Evolutionary conservation across 2,113 vertebrate species (phyloP).

Genomic region (Phocoena sinus): DNA sequence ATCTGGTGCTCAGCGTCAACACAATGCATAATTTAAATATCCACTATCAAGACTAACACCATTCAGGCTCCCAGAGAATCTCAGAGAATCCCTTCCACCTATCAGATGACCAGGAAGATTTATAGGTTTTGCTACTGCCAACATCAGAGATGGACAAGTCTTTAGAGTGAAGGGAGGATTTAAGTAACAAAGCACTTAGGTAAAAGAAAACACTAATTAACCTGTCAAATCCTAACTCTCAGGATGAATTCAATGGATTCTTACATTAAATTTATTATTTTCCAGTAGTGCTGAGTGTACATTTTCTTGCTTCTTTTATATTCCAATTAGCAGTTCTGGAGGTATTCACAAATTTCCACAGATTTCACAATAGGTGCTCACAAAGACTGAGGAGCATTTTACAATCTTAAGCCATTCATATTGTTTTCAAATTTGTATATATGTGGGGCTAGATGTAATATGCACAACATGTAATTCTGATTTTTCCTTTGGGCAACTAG

Average conservation of each 20-base stretch:
- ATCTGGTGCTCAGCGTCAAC: neutral
- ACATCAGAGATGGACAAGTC: neutral
- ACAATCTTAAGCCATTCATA: neutral
- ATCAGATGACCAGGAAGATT: neutral
- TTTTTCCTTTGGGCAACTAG: neutral
- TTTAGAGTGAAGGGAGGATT: neutral
- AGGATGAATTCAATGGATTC: neutral
- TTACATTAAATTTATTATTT: neutral
- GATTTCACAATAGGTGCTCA: neutral
- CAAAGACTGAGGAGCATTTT: neutral
- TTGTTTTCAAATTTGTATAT: neutral
- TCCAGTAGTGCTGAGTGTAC: neutral
- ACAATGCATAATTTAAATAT: neutral
- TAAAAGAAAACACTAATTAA: neutral
- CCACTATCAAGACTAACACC: neutral
- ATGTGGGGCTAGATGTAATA: neutral
- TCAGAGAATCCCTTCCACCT: neutral
- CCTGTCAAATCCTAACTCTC: neutral
- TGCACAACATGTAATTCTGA: neutral
- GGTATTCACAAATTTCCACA: neutral
- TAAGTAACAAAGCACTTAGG: neutral
- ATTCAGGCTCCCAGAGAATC: neutral
- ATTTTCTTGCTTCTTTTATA: neutral
- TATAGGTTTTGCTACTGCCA: neutral
- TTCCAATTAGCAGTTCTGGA: neutral